Evolutionary conservation across 2,888 invertebrate species (phyloP), one percentile per base, ranked within the genome.

Genomic region (Nudaria mundana): DNA sequence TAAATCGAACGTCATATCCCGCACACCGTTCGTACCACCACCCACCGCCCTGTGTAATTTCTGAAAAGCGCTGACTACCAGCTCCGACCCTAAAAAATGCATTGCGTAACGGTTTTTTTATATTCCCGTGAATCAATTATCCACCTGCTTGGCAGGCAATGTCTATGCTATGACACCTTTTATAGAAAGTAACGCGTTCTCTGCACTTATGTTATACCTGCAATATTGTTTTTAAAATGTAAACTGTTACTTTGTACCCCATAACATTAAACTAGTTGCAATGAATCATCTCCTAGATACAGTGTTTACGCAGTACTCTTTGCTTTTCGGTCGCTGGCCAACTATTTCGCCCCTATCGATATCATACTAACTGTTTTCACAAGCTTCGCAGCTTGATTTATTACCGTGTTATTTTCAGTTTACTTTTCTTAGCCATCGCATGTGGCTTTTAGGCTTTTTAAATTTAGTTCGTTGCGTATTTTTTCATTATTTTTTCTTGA

Each of bases 1-100:
- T 84, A 87, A 86, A 88, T 88, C 87, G 87, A 88, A 88, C 87
- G 87, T 88, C 87, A 86, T 86, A 83, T 83, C 85, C 84, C 76
- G 59, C 60, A 76, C 76, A 74, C 74, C 83, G 75, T 71, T 71
- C 60, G 54, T 56, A 71, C 72, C 75, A 65, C 76, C 83, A 70
- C 77, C 63, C 70, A 55, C 65, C 70, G 45, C 63, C 76, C 79
- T 67, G 76, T 75, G 82, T 82, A 82, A 85, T 84, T 84, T 83
- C 82, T 81, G 81, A 83, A 84, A 84, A 84, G 81, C 82, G 84
- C 82, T 83, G 83, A 83, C 84, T 81, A 75, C 82, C 81, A 74
- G 74, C 70, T 64, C 71, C 79, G 79, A 75, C 82, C 86, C 86
- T 87, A 84, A 87, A 87, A 87, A 88, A 87, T 88, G 87, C 87